Percentiles rank a stretch among this genome's conserved stretches.
These are phyloP conservation scores for Cataglyphis altisquamis DNA, from an alignment of 2,888 invertebrate genomes.

Conservation along the genomic window DNA sequence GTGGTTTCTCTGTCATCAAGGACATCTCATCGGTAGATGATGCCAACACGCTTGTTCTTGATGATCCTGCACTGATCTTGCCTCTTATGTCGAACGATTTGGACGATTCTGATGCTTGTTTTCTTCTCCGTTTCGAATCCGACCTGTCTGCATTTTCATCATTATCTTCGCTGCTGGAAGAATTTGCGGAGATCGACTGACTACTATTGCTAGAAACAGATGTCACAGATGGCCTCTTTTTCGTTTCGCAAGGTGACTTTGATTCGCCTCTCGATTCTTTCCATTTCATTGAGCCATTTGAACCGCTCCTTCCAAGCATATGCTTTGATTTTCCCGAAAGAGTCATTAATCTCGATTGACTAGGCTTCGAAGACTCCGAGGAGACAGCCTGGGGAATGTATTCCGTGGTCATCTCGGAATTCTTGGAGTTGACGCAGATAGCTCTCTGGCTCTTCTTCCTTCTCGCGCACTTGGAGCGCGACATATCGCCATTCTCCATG, in stretches of 20 bases:
- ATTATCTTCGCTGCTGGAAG: constrained; percentile 85
- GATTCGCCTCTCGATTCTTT: constrained; percentile 72
- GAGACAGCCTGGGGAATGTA: constrained; percentile 62
- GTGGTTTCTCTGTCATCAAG: constrained; percentile 87
- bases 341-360: constrained; percentile 62
- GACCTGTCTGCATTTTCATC: constrained; percentile 64
- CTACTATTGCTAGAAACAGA: constrained; percentile 83
- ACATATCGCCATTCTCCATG: constrained; percentile 87
- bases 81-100: constrained; percentile 68
- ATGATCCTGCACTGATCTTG: constrained; percentile 84
- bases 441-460: constrained; percentile 83
- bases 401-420: constrained; percentile 78
- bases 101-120: constrained; percentile 75
- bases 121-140: constrained; percentile 69
- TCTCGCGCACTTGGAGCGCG: constrained; percentile 77
- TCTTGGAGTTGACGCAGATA: constrained; percentile 86
- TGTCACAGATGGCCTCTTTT: constrained; percentile 56
- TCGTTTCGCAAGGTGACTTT: constrained; percentile 70
- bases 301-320: constrained; percentile 41
- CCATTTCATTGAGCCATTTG: constrained; percentile 53
- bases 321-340: constrained; percentile 63
- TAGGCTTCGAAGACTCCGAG: constrained; percentile 73
- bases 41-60: constrained; percentile 87
- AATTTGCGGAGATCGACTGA: constrained; percentile 82
- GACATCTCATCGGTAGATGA: constrained; percentile 88